Evolutionary conservation across 1,140 invertebrate genomes (phyloP), one percentile per base, ranked within the genome.

Genomic region (Branchinecta lindahli): DNA sequence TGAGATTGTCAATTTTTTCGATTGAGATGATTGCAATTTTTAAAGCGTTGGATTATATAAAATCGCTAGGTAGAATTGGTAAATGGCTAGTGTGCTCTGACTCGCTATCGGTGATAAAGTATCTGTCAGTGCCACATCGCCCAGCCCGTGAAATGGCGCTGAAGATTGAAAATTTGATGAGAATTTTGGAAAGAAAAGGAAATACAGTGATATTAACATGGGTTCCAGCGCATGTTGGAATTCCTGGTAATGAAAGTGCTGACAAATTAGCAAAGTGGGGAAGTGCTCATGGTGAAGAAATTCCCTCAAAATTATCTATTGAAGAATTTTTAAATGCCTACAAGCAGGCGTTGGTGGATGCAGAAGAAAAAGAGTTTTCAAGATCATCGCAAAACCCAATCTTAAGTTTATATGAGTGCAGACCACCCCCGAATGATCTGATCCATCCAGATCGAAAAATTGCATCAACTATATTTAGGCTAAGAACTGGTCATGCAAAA

Each of bases 241-340:
- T 45, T 46, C 18, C 68, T 69, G 68, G 44, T 18, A 69, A 69
- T 69, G 20, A 69, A 20, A 20, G 20, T n/a, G 44, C 68, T 15
- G 68, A 69, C 44, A 67, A 21, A 44, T 21, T 20, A 20, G 66
- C 66, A 12, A 44, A 67, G 66, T 15, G 12, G 10, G 66, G 52
- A 3, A 20, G 12, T 61, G 6, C 52, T 61, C 18, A 12, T 61
- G 18, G 52, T 61, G 12, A 20, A 15, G 18, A 20, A 20, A 61
- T 61, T 20, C 52, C 12, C 12, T 3, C 12, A 4, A 15, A 20
- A 12, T 61, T 15, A 15, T 15, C 52, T 15, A 20, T 1, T 61
- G 18, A 61, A 6, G 52, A 15, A 6, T 61, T 15, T 61, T 20
- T 20, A 61, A 61, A 61, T 61, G 52, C 18, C 1, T 61, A 15